Base-by-base conservation (phyloP, 2,797 vertebrate genomes). In the Kryptopterus vitreolus region DNA sequence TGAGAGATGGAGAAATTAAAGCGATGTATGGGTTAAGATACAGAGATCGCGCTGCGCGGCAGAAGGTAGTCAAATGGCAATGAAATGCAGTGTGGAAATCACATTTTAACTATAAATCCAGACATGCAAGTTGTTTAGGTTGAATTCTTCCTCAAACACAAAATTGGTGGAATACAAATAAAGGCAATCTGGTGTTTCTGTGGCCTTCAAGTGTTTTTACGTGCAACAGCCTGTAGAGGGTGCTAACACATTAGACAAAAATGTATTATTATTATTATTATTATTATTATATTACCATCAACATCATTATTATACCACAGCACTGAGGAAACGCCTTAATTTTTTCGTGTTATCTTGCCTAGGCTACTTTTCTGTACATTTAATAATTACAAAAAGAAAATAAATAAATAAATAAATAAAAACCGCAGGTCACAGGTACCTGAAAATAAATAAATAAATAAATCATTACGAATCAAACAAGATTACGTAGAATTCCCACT, bases 201-300 rank as follows among this genome's bases (percentile, higher is more conserved):
- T 10, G 24, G 66, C 43, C 66, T 50, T 69, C 66, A 69, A 70
- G 68, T 70, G 68, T 31, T 22, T 50, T 70, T 50, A 12, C n/a
- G 22, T 5, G 26, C 0, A 31, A 10, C 26, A 22, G 11, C 68
- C 48, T 70, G 68, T 9, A 52, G 26, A 11, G 24, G 43, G 24
- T 3, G 43, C 16, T 2, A 46, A 46, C 1, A 68, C 22, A 33
- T 20, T 9, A 29, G 18, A 20, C 46, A 13, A 5, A 11, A 10
- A 31, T 18, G 20, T 24, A 61, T 6, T 3, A 4, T 43, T 0
- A 43, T 9, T 1, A 43, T 7, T 38, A 6, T 38, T 6, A 38
- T 3, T 3, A 3, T 38, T 38, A 3, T 38, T 38, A 3, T 38
- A 38, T 38, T 7, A 3, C 7, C 35, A 38, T 38, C 35, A 38